These are phyloP conservation scores for Pseudoatta argentina DNA, from an alignment of 1,140 invertebrate genomes.

Conservation along the genomic window DNA sequence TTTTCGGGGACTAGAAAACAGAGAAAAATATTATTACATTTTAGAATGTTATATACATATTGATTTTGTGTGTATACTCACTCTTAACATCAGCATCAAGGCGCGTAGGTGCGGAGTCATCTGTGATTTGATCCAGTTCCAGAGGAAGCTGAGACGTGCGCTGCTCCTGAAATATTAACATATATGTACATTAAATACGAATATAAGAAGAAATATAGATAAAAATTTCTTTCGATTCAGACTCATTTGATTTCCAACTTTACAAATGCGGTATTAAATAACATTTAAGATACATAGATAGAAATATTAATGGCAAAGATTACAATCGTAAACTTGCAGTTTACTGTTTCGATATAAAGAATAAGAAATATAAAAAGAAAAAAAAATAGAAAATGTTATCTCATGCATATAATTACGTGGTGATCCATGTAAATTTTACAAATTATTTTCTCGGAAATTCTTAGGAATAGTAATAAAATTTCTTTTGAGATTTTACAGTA, in stretches of 20 bases:
- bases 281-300: constrained; percentile 25
- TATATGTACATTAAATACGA: neutral
- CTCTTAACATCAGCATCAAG: constrained; percentile 93
- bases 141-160: constrained; percentile 94
- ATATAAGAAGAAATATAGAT: neutral
- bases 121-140: constrained; percentile 92
- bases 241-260: neutral
- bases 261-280: constrained; percentile 35
- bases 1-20: constrained; percentile 81
- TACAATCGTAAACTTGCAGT: neutral
- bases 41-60: neutral
- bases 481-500: neutral
- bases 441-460: neutral
- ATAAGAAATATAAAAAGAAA: neutral
- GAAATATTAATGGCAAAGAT: constrained; percentile 1
- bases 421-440: neutral
- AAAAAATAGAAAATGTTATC: constrained; percentile 4
- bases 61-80: constrained; percentile 80
- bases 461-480: neutral
- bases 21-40: constrained; percentile 27
- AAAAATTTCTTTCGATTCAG: neutral
- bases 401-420: constrained; percentile 19
- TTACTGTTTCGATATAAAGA: neutral
- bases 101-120: constrained; percentile 94
- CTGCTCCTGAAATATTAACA: constrained; percentile 89